Evolutionary conservation across 2,113 vertebrate species (phyloP).

Genomic region (Halichoerus grypus): DNA sequence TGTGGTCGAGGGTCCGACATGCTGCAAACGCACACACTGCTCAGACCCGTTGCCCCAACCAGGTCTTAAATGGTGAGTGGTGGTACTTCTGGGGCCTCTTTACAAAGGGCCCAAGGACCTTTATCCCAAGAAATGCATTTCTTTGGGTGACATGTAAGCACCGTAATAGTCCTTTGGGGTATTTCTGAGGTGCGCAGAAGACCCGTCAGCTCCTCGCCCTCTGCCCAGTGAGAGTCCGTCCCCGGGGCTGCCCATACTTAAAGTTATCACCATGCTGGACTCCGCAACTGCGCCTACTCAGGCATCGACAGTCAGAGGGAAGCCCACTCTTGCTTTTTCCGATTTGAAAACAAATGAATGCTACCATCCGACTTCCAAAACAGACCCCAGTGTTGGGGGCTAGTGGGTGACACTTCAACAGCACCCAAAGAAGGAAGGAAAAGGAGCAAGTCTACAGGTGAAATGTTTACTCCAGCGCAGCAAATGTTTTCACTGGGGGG

Average conservation of each 20-base stretch:
- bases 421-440: background rate
- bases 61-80: fast-evolving
- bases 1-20: background rate
- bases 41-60: background rate
- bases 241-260: background rate
- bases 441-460: background rate
- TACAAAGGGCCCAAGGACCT: background rate
- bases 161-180: background rate
- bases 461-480: fast-evolving
- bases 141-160: background rate
- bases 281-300: no score
- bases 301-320: background rate
- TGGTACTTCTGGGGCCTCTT: background rate
- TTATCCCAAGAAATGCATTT: background rate
- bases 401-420: background rate
- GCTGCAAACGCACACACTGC: background rate
- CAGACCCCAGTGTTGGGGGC: no score
- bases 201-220: background rate
- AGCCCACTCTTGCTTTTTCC: background rate
- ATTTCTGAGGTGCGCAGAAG: background rate
- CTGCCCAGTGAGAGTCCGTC: background rate
- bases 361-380: background rate
- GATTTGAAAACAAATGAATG: background rate
- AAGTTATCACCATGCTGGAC: background rate
- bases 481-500: background rate